Percentiles rank a stretch among this genome's conserved stretches.
Evolutionary conservation across 2,888 invertebrate species (phyloP).

Genomic region (Dicyrtoma fusca): DNA sequence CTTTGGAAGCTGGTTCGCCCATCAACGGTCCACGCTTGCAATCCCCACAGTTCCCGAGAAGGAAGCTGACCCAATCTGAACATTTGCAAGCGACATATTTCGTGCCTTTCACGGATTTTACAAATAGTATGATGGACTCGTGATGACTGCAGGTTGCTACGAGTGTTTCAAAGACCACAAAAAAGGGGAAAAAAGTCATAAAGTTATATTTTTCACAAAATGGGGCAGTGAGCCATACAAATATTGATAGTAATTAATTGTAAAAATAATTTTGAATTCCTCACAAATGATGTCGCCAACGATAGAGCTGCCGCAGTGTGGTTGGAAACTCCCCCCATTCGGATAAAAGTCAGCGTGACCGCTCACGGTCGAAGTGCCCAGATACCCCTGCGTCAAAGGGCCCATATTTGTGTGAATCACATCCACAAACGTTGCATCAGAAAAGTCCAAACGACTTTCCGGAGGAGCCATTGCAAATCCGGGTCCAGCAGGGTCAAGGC

Average conservation of each 20-base stretch:
- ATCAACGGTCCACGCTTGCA: slow-evolving; percentile 41
- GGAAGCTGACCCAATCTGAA: slow-evolving; percentile 41
- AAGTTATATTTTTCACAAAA: no score
- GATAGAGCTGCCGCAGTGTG: slow-evolving; percentile 22
- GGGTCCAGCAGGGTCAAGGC: slow-evolving; percentile 43
- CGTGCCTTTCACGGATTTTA: slow-evolving; percentile 26
- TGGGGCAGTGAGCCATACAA: background rate
- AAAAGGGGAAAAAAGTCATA: no score
- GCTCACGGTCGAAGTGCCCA: slow-evolving; percentile 40
- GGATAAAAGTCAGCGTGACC: slow-evolving; percentile 47
- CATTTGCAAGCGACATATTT: slow-evolving; percentile 47
- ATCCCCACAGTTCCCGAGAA: slow-evolving; percentile 39
- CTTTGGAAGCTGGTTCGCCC: slow-evolving; percentile 43
- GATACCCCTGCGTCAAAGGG: slow-evolving; percentile 34
- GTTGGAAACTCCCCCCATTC: slow-evolving; percentile 40
- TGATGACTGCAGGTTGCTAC: slow-evolving; percentile 41
- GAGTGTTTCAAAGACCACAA: no score
- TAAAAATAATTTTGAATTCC: no score
- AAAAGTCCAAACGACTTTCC: slow-evolving; percentile 63
- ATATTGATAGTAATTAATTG: no score
- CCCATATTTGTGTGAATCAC: slow-evolving; percentile 59
- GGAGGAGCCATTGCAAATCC: slow-evolving; percentile 36
- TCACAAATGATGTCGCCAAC: slow-evolving; percentile 30
- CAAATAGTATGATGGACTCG: slow-evolving; percentile 24
- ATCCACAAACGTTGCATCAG: slow-evolving; percentile 75